phyloP scores from a whole-genome alignment of 2,797 vertebrate genomes.

The Yasuhikotakia modesta region DNA sequence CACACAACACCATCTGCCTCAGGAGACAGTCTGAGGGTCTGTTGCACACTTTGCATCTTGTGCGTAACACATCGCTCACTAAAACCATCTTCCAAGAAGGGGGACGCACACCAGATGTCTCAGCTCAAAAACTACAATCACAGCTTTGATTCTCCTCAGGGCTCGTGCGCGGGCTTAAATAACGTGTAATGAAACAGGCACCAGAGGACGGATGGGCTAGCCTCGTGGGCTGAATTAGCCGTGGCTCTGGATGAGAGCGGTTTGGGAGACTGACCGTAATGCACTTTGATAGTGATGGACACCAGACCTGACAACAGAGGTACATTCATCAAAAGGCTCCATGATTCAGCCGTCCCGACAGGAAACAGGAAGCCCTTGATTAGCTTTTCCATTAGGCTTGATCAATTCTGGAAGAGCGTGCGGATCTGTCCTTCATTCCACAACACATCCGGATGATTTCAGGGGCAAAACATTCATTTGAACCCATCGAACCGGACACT shows the following conservation, averaged over 20 bases:
- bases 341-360: constrained; percentile 62
- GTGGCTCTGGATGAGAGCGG: constrained; percentile 20
- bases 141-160: constrained; percentile 31
- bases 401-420: constrained; percentile 67
- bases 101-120: constrained; percentile 31
- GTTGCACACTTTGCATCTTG: constrained; percentile 60
- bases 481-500: constrained; percentile 64
- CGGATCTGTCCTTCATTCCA: constrained; percentile 62
- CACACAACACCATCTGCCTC: constrained; percentile 75
- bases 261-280: constrained; percentile 56
- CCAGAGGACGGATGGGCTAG: constrained; percentile 8
- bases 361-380: constrained; percentile 71
- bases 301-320: constrained; percentile 47
- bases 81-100: constrained; percentile 33
- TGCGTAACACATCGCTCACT: constrained; percentile 48
- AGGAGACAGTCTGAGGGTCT: constrained; percentile 61
- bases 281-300: constrained; percentile 67
- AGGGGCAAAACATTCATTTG: constrained; percentile 64
- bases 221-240: constrained; percentile 25
- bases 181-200: constrained; percentile 17
- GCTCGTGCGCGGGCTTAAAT: constrained; percentile 5
- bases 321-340: constrained; percentile 56
- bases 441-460: constrained; percentile 66
- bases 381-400: constrained; percentile 73
- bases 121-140: constrained; percentile 29